phyloP scores from a whole-genome alignment of 2,797 vertebrate species.

The Balearica regulorum region DNA sequence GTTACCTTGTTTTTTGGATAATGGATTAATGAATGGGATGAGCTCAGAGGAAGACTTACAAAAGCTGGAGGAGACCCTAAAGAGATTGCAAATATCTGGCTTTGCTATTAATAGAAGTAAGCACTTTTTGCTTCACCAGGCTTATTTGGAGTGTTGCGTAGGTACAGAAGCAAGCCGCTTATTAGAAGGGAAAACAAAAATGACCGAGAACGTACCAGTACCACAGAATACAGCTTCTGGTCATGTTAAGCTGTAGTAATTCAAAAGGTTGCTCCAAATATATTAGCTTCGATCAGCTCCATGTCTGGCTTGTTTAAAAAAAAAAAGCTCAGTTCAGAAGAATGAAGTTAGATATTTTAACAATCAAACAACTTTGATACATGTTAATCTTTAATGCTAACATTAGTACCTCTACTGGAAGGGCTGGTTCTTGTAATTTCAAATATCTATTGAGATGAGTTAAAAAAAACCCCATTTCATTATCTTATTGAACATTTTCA shows the following conservation, averaged over 20 bases:
- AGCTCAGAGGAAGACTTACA: neutral
- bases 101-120: neutral
- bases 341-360: neutral
- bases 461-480: accelerated
- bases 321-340: neutral
- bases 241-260: neutral
- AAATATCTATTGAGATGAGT: neutral
- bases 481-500: neutral
- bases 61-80: neutral
- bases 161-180: neutral
- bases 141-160: neutral
- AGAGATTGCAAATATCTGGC: neutral
- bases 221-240: neutral
- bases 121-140: neutral
- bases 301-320: neutral
- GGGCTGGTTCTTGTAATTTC: neutral
- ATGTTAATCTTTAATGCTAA: neutral
- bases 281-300: neutral
- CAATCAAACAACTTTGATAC: neutral
- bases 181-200: neutral
- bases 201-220: neutral
- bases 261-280: neutral
- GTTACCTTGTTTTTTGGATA: neutral
- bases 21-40: neutral
- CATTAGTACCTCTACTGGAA: neutral